Evolutionary conservation across 2,888 invertebrate species (phyloP), one percentile per base, ranked within the genome.

Genomic region (Ypsolopha sequella): DNA sequence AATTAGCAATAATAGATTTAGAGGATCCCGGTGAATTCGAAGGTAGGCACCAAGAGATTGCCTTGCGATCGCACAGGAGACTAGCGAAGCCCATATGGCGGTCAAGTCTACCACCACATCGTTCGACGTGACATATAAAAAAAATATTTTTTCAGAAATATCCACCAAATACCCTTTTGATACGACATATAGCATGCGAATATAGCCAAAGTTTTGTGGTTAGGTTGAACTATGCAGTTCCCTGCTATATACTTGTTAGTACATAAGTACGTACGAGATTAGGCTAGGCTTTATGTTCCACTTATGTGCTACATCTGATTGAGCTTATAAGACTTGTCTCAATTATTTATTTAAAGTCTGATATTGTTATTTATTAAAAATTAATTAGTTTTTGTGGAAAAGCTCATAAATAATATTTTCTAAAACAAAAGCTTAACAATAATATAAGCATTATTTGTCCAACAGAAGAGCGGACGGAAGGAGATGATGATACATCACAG

Each of bases 41-140:
- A 38, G 50, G 13, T 51, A 33, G 36, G 33, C 44, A 38, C 38
- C 51, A 45, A 51, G 35, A 39, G 39, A 51, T 82, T 79, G 80
- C 85, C 80, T 84, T 85, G 80, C 39, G 46, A 51, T 34, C 43
- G 13, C 50, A 13, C 36, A 34, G 39, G 44, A 51, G 33, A 33
- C 46, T 46, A 51, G 43, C 51, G 85, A 85, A 81, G 84, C 84
- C 85, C 85, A 85, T 85, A 85, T 85, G 85, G 85, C 85, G 85
- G 85, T 85, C 82, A 80, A 77, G 74, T 73, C 51, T 51, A 34
- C 51, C 78, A 80, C 81, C 82, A 85, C 84, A 85, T 84, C 84
- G 85, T 82, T 68, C 74, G 77, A 35, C 51, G 46, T 51, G 51
- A 47, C 51, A 46, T 35, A 13, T 41, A 46, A 47, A 46, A 46